Percentiles rank a stretch among this genome's conserved stretches.
phyloP scores from a whole-genome alignment of 2,888 invertebrate genomes.

The Cacoxenus indagator region DNA sequence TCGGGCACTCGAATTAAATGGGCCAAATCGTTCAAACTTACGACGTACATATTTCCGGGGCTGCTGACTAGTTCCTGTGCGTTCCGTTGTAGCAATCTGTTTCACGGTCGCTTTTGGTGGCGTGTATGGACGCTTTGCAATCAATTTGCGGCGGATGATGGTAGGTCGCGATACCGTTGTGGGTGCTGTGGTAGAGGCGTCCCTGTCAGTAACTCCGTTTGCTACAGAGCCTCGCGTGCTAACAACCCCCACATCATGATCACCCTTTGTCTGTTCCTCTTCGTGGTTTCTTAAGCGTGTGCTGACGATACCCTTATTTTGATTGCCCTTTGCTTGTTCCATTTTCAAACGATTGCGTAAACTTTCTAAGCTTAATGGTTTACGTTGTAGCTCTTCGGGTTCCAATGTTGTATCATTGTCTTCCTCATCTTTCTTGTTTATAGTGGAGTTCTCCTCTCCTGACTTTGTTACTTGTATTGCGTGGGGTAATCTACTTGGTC shows the following conservation, averaged over 20 bases:
- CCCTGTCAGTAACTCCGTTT: slow-evolving; percentile 5
- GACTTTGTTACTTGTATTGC: background rate
- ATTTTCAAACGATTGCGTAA: slow-evolving; percentile 49
- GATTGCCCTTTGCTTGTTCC: slow-evolving; percentile 42
- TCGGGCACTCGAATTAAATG: slow-evolving; percentile 50
- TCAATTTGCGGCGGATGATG: slow-evolving; percentile 53
- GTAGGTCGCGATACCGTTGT: slow-evolving; percentile 40
- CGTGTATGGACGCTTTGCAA: slow-evolving; percentile 58
- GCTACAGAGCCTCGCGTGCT: slow-evolving; percentile 18
- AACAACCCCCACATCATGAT: slow-evolving; percentile 33
- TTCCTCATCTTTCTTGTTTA: slow-evolving; percentile 8
- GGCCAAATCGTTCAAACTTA: slow-evolving; percentile 56
- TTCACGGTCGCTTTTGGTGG: slow-evolving; percentile 40
- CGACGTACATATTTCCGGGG: slow-evolving; percentile 55
- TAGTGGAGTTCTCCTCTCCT: slow-evolving; percentile 14
- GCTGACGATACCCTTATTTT: slow-evolving; percentile 40
- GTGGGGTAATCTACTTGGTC: slow-evolving; percentile 37
- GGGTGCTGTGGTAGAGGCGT: background rate
- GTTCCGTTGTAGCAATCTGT: slow-evolving; percentile 35
- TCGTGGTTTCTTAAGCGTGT: slow-evolving; percentile 29
- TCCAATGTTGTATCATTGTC: slow-evolving; percentile 2
- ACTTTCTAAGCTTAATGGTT: slow-evolving; percentile 41
- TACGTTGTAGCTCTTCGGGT: slow-evolving; percentile 9
- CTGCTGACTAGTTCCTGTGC: slow-evolving; percentile 36
- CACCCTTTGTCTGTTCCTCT: slow-evolving; percentile 29